phyloP scores from a whole-genome alignment of 2,797 vertebrate genomes.

The Rhabdophis nuchalis region DNA sequence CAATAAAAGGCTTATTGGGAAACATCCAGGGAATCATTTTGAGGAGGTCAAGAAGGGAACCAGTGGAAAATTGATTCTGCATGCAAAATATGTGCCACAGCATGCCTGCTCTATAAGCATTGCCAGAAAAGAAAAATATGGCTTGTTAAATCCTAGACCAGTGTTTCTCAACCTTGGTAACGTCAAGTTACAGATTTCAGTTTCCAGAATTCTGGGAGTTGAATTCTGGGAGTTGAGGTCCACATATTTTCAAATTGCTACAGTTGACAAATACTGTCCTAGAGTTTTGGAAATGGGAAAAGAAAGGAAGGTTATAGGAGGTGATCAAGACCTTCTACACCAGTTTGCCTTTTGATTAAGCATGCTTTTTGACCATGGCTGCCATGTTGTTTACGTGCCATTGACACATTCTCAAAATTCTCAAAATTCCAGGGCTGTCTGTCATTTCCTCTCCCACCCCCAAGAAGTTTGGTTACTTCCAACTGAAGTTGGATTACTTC shows the following conservation, averaged over 20 bases:
- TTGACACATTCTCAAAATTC: neutral
- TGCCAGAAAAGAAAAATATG: neutral
- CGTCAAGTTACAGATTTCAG: neutral
- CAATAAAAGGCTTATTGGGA: neutral
- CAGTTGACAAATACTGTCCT: neutral
- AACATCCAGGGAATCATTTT: neutral
- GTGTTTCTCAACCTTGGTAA: neutral
- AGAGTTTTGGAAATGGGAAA: neutral
- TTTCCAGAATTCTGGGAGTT: neutral
- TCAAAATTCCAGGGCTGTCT: neutral
- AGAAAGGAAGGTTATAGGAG: neutral
- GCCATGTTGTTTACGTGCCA: neutral
- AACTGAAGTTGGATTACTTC: no score
- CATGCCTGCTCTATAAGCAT: neutral
- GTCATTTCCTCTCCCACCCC: neutral
- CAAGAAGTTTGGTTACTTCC: no score
- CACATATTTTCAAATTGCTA: neutral
- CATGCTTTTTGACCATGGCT: neutral
- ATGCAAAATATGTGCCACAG: neutral
- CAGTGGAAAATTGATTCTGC: neutral
- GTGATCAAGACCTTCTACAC: neutral
- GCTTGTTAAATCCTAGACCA: neutral
- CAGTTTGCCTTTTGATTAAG: neutral
- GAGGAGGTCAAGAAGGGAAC: neutral
- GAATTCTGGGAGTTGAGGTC: neutral